These are phyloP conservation scores for Drosophila acutilabella DNA, from an alignment of 2,888 invertebrate genomes.

Conservation along the genomic window DNA sequence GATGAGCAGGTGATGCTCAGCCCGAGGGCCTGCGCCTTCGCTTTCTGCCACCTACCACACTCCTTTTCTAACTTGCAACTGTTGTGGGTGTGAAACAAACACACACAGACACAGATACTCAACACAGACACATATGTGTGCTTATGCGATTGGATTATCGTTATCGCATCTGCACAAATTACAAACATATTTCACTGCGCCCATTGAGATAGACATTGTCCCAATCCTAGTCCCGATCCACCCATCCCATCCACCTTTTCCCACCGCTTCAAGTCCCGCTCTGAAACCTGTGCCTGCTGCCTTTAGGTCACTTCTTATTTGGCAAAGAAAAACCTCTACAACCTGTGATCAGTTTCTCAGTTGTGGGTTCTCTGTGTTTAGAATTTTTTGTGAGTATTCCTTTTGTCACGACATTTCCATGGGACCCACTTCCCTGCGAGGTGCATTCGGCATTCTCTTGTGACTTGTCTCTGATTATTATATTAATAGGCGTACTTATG, in stretches of 20 bases:
- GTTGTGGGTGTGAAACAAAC: conserved; percentile 63
- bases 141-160: conserved; percentile 63
- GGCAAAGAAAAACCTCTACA: conserved; percentile 51
- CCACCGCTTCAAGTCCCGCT: background rate
- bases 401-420: conserved; percentile 37
- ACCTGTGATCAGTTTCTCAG: conserved; percentile 8
- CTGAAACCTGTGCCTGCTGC: conserved; percentile 24
- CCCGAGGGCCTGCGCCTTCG: conserved; percentile 35
- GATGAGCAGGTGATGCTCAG: conserved; percentile 66
- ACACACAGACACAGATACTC: background rate
- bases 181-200: conserved; percentile 51
- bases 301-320: conserved; percentile 47
- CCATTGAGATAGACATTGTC: conserved; percentile 29
- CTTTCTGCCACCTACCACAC: conserved; percentile 1
- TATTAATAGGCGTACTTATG: conserved; percentile 8
- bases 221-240: conserved; percentile 1
- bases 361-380: background rate
- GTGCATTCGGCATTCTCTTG: background rate
- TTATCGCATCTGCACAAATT: conserved; percentile 72
- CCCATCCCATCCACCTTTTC: no score
- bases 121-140: background rate
- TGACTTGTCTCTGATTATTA: conserved; percentile 2
- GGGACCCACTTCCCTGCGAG: conserved; percentile 11
- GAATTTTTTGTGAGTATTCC: background rate
- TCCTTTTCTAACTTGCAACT: conserved; percentile 5